phyloP scores from a whole-genome alignment of 2,113 vertebrate species.

The Thymallus thymallus region DNA sequence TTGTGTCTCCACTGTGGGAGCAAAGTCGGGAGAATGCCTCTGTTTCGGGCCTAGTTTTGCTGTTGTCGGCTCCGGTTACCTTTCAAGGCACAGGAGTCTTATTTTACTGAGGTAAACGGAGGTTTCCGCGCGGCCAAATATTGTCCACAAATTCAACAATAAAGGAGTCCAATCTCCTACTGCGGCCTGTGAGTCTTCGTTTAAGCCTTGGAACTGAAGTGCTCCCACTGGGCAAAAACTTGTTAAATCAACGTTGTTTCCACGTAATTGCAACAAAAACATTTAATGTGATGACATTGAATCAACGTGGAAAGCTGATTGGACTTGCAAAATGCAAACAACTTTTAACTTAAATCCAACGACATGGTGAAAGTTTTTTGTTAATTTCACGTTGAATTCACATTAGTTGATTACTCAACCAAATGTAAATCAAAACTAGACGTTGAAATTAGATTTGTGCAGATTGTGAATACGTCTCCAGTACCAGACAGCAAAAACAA shows the following conservation, averaged over 20 bases:
- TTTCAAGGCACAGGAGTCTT: conserved; percentile 14
- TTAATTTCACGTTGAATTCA: no score
- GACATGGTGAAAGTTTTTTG: no score
- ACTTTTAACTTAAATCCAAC: no score
- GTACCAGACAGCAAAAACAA: not conserved
- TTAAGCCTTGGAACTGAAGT: not conserved
- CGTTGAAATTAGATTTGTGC: no score
- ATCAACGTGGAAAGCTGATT: no score
- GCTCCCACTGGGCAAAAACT: no score
- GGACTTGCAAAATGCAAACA: no score
- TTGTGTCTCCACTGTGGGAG: conserved; percentile 38
- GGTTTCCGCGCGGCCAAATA: conserved; percentile 15
- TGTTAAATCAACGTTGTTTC: no score
- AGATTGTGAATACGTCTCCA: conserved; percentile 12
- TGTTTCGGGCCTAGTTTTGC: conserved; percentile 7
- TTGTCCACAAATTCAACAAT: conserved; percentile 2
- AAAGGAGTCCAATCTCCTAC: conserved; percentile 11
- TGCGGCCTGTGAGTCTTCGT: not conserved
- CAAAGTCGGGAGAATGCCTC: conserved; percentile 22
- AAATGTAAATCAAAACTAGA: no score
- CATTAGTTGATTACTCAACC: no score
- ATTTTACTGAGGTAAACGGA: conserved; percentile 16
- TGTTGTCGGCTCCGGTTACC: conserved; percentile 12
- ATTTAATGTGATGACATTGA: no score
- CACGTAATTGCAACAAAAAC: no score